A percentile compares a stretch with the other conserved stretches of the same genome.
These are phyloP conservation scores for Rhopalosiphum padi DNA, from an alignment of 1,140 invertebrate species.

Conservation along the genomic window DNA sequence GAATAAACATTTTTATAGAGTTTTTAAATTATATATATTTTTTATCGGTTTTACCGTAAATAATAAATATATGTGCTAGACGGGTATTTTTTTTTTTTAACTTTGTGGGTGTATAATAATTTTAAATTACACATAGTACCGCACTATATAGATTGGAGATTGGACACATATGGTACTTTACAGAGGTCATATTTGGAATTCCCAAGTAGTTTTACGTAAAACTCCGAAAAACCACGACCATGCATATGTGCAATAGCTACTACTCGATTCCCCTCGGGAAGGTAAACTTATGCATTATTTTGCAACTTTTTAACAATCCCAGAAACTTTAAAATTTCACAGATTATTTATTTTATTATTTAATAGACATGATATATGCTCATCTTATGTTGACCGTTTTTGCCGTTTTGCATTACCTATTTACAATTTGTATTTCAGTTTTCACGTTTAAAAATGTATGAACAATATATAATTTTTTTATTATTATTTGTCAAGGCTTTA, in stretches of 20 bases:
- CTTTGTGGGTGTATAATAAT: background rate
- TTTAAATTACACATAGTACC: background rate
- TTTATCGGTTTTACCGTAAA: background rate
- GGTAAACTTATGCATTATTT: background rate
- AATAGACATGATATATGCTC: background rate
- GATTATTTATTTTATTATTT: slow-evolving; percentile 14
- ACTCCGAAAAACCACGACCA: background rate
- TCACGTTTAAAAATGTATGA: background rate
- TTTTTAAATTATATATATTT: background rate
- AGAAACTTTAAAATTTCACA: background rate
- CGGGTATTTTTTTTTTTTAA: background rate
- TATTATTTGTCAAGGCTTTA: background rate
- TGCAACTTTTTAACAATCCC: background rate
- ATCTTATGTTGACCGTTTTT: background rate
- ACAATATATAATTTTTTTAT: background rate
- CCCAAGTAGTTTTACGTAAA: background rate
- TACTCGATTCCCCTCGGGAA: background rate
- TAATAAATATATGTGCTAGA: background rate
- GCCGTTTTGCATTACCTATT: background rate
- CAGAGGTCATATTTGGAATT: background rate
- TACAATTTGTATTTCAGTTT: background rate
- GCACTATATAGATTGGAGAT: background rate
- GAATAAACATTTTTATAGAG: background rate
- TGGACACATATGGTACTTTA: background rate
- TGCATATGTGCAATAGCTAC: background rate